Base-by-base conservation (phyloP, 2,888 invertebrate species). In the Zygaena filipendulae region DNA sequence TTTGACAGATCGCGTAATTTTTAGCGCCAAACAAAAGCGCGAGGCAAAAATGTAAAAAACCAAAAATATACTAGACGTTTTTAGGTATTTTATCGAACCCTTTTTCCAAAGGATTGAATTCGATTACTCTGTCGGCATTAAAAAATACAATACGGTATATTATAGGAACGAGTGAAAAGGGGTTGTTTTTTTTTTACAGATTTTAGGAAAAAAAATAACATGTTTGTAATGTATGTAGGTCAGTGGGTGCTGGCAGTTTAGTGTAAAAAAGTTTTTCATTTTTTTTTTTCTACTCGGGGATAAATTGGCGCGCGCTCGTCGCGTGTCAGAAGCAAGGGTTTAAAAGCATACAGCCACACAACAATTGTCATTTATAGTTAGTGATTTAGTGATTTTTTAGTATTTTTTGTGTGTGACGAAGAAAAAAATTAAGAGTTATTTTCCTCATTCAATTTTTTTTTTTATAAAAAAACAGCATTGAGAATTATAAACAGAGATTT, bases 61-160 rank as follows among this genome's bases (percentile, higher is more conserved):
- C 56, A 53, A 63, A 63, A n/a, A n/a, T n/a, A n/a, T n/a, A n/a
- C n/a, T n/a, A n/a, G n/a, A n/a, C n/a, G n/a, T n/a, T 69, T 64
- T 60, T 42, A 54, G 61, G 58, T 61, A 59, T 54, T 69, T 68
- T 71, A 66, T 59, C 46, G 62, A 74, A 74, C 77, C 79, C 74
- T 72, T 74, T n/a, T 75, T 74, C 72, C 70, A 70, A 74, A 69
- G 77, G 77, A 77, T 74, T 79, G 67, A 63, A 74, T 79, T 70
- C 72, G 64, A 75, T 77, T 75, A 71, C 50, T 46, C 49, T 49
- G 43, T 42, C 32, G n/a, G 34, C 30, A 36, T 32, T 26, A 28
- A 52, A 60, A 68, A 67, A n/a, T n/a, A n/a, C n/a, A n/a, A n/a
- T n/a, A n/a, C n/a, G n/a, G n/a, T n/a, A n/a, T n/a, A n/a, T n/a